Percentiles rank a stretch among this genome's conserved stretches.
Evolutionary conservation across 1,140 invertebrate species (phyloP).

Genomic region (Zaprionus camerounensis): DNA sequence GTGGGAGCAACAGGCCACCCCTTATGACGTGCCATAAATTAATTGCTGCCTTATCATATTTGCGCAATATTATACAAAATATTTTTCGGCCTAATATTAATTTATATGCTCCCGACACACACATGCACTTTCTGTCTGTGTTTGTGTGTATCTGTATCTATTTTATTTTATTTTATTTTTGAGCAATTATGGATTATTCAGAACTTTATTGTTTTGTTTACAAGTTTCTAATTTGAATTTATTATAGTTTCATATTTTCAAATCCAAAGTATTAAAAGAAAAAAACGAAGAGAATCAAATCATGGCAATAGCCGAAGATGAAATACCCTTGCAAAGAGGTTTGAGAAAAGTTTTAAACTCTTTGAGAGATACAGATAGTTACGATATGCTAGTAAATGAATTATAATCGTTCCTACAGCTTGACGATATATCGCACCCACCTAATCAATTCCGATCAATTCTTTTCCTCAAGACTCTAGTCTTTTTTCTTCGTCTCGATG

Average conservation of each 20-base stretch:
- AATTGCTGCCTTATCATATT: conserved; percentile 41
- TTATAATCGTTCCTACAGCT: background rate
- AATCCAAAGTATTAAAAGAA: background rate
- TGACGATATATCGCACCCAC: background rate
- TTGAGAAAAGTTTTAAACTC: background rate
- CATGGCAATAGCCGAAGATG: conserved; percentile 5
- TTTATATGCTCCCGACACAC: conserved; percentile 6
- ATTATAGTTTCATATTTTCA: conserved; percentile 10
- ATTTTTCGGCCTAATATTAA: conserved; percentile 29
- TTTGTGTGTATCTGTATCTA: background rate
- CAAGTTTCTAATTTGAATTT: conserved; percentile 19
- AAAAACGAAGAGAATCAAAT: background rate
- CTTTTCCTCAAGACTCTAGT: background rate
- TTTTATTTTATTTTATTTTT: conserved; percentile 30
- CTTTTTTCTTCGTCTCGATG: background rate
- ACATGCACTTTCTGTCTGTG: background rate
- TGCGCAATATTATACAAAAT: conserved; percentile 27
- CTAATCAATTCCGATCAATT: background rate
- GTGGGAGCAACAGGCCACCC: background rate
- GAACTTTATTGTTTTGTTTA: conserved; percentile 31
- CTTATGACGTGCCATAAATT: conserved; percentile 29
- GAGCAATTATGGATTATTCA: conserved; percentile 38
- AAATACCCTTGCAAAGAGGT: conserved; percentile 27
- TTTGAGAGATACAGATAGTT: background rate
- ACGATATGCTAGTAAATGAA: background rate